Percentiles rank a stretch among this genome's conserved stretches.
These are phyloP conservation scores for Myzus persicae DNA, from an alignment of 1,140 invertebrate genomes.

Conservation along the genomic window DNA sequence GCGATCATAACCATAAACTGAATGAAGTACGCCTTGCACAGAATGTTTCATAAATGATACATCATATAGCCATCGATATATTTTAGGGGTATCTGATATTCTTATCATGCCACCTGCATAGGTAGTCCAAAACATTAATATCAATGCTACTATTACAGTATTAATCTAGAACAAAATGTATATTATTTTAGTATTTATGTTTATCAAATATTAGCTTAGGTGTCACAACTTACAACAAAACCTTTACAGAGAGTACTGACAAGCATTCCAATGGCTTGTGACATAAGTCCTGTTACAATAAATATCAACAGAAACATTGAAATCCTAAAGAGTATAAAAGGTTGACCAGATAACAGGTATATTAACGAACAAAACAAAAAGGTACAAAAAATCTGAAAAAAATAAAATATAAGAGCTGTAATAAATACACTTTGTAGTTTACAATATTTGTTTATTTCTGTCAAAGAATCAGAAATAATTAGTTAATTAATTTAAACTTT, in stretches of 20 bases:
- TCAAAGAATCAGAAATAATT: neutral
- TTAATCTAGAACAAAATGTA: slow-evolving; percentile 22
- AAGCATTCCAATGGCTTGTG: slow-evolving; percentile 89
- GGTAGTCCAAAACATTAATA: slow-evolving; percentile 53
- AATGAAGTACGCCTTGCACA: slow-evolving; percentile 74
- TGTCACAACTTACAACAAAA: slow-evolving; percentile 34
- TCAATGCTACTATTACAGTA: slow-evolving; percentile 32
- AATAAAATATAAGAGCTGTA: neutral
- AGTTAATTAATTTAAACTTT: neutral
- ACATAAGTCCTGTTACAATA: slow-evolving; percentile 87
- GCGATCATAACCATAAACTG: slow-evolving; percentile 78
- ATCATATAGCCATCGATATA: slow-evolving; percentile 86
- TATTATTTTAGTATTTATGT: neutral
- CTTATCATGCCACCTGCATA: slow-evolving; percentile 53
- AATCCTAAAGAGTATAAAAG: slow-evolving; percentile 84
- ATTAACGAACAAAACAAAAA: slow-evolving; percentile 38
- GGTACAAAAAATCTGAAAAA: slow-evolving; percentile 47
- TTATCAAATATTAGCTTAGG: neutral
- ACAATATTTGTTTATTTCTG: neutral
- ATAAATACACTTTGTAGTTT: neutral
- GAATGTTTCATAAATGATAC: slow-evolving; percentile 82
- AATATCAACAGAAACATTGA: slow-evolving; percentile 88
- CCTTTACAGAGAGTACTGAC: slow-evolving; percentile 83
- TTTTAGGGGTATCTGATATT: slow-evolving; percentile 76
- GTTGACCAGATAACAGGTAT: slow-evolving; percentile 64